These are phyloP conservation scores for Ormyrus nitidulus DNA, from an alignment of 2,888 invertebrate genomes.

Conservation along the genomic window DNA sequence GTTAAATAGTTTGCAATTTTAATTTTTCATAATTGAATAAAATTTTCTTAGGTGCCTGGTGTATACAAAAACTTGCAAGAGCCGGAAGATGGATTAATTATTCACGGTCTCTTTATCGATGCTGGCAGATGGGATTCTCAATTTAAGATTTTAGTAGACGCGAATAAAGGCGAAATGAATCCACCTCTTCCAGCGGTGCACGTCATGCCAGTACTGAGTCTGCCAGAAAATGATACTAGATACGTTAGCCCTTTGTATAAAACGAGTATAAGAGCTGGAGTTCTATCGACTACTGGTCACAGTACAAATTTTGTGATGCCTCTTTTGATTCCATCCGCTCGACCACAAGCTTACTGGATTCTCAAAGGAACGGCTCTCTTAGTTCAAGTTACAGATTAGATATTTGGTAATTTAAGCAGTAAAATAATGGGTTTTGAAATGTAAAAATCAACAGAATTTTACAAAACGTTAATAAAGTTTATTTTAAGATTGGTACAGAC, in stretches of 20 bases:
- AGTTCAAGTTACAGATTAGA: slow-evolving; percentile 86
- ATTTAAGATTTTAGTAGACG: slow-evolving; percentile 84
- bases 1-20: slow-evolving; percentile 12
- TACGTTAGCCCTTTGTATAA: slow-evolving; percentile 91
- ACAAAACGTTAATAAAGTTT: slow-evolving; percentile 42
- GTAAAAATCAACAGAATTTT: slow-evolving; percentile 1
- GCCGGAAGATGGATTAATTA: slow-evolving; percentile 83
- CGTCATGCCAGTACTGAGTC: slow-evolving; percentile 81
- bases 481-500: slow-evolving; percentile 17
- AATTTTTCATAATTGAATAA: slow-evolving; percentile 11
- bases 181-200: slow-evolving; percentile 83
- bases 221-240: slow-evolving; percentile 80
- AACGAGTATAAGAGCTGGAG: slow-evolving; percentile 90
- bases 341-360: slow-evolving; percentile 88
- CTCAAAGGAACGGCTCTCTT: slow-evolving; percentile 91
- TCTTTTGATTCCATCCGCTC: slow-evolving; percentile 82
- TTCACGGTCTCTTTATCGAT: slow-evolving; percentile 91
- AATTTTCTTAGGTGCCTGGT: slow-evolving; percentile 67
- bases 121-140: slow-evolving; percentile 90
- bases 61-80: slow-evolving; percentile 78
- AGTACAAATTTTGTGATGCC: slow-evolving; percentile 94
- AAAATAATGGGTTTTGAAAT: slow-evolving; percentile 5
- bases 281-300: slow-evolving; percentile 93
- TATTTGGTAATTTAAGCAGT: neutral
- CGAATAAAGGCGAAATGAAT: slow-evolving; percentile 87